Percentiles rank a stretch among this genome's conserved stretches.
These are phyloP conservation scores for Lasius platythorax DNA, from an alignment of 2,888 invertebrate genomes.

Conservation along the genomic window DNA sequence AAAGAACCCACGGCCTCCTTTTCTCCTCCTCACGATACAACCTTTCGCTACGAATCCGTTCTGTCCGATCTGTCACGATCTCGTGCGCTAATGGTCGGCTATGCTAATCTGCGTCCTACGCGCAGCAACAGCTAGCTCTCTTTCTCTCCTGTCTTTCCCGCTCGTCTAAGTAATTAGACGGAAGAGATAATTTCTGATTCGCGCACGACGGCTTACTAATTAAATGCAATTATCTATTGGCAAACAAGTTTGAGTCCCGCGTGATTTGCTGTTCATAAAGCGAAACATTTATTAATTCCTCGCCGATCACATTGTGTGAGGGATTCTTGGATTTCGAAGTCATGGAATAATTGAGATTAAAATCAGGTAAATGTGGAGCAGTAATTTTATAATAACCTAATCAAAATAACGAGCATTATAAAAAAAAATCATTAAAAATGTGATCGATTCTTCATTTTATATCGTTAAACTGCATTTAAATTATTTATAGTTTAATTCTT, in stretches of 20 bases:
- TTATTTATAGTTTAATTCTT: background rate
- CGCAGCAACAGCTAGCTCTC: background rate
- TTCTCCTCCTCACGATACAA: conserved; percentile 9
- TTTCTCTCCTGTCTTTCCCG: background rate
- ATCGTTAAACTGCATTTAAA: background rate
- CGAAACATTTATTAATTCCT: conserved; percentile 40
- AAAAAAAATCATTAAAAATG: background rate
- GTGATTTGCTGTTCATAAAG: conserved; percentile 40
- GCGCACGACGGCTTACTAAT: conserved; percentile 38
- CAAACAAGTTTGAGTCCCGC: conserved; percentile 49
- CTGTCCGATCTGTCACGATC: conserved; percentile 52
- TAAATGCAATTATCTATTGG: conserved; percentile 53
- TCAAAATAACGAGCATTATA: background rate
- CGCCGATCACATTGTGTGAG: background rate
- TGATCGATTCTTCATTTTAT: background rate
- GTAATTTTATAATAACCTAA: background rate
- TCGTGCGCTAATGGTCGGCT: conserved; percentile 30
- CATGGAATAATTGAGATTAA: background rate
- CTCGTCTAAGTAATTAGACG: conserved; percentile 30
- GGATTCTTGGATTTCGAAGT: conserved; percentile 10
- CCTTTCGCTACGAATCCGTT: conserved; percentile 46
- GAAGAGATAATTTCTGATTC: conserved; percentile 41
- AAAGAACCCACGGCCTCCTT: background rate
- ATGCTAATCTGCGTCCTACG: conserved; percentile 34
- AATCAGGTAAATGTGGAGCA: background rate